phyloP scores from a whole-genome alignment of 1,140 invertebrate species.

The Orius insidiosus region DNA sequence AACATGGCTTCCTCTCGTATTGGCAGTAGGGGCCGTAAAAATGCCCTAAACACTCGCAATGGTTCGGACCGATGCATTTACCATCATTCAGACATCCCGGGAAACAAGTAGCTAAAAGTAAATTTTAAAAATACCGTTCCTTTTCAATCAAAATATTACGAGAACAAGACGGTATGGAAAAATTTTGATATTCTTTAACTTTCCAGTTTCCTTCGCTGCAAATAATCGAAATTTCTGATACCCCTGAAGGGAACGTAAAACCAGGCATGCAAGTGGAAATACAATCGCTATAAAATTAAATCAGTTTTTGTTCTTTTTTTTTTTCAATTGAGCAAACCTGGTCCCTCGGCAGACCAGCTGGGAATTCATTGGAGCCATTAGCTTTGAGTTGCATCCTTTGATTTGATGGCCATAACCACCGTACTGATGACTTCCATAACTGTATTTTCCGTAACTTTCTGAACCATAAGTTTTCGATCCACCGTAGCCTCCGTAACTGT shows the following conservation, averaged over 20 bases:
- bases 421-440: too few species aligned
- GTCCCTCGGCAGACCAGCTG: constrained; percentile 25
- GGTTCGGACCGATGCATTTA: constrained; percentile 48
- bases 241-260: constrained; percentile 41
- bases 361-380: constrained; percentile 27
- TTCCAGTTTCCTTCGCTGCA: constrained; percentile 29
- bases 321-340: background rate
- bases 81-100: constrained; percentile 61
- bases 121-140: constrained; percentile 1
- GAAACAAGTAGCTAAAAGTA: constrained; percentile 47
- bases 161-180: constrained; percentile 39
- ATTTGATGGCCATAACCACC: too few species aligned
- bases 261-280: constrained; percentile 32
- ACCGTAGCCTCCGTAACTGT: background rate
- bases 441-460: constrained; percentile 22
- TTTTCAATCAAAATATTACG: constrained; percentile 30
- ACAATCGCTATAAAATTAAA: constrained; percentile 30
- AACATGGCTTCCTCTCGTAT: constrained; percentile 47
- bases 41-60: constrained; percentile 50
- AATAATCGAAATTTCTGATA: constrained; percentile 25
- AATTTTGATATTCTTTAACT: constrained; percentile 30
- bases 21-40: constrained; percentile 60
- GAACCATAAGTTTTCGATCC: constrained; percentile 5
- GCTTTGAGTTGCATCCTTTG: constrained; percentile 14
- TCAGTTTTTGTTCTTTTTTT: background rate